Percentiles rank a stretch among this genome's conserved stretches.
Evolutionary conservation across 23 tunicate genomes (phyloP).

Genomic region (Trididemnum clinides): DNA sequence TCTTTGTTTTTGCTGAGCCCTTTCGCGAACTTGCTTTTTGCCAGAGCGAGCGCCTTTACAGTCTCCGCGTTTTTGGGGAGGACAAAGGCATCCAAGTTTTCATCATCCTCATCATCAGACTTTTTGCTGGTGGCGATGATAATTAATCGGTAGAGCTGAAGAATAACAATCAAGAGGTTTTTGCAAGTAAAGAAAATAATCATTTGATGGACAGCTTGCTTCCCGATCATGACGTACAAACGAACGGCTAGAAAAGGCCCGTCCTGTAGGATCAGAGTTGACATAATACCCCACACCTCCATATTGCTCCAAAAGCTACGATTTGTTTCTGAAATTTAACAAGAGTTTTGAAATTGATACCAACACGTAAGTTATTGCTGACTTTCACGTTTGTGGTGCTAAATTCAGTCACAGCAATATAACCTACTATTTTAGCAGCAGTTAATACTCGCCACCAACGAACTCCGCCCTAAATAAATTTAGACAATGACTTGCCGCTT

Average conservation of each 20-base stretch:
- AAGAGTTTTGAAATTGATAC: too few relatives aligned
- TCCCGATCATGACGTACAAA: conserved; percentile 88
- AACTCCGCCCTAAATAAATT: too few relatives aligned
- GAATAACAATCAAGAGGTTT: conserved; percentile 80
- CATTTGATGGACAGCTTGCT: conserved; percentile 90
- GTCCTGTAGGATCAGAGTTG: conserved; percentile 94
- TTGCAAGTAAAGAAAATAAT: conserved; percentile 95
- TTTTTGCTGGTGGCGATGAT: conserved; percentile 56
- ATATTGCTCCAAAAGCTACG: conserved; percentile 62
- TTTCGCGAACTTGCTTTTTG: conserved; percentile 16
- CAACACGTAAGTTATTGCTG: too few relatives aligned
- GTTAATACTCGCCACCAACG: too few relatives aligned
- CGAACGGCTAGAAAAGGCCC: conserved; percentile 95
- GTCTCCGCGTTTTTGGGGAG: conserved; percentile 9
- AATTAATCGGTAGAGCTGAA: conserved; percentile 77
- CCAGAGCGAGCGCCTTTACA: conserved; percentile 51
- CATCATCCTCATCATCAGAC: conserved; percentile 60
- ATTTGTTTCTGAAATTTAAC: conserved; percentile 20
- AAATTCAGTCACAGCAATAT: too few relatives aligned
- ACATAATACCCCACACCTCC: conserved; percentile 96
- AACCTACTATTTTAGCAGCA: too few relatives aligned
- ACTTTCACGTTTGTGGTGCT: too few relatives aligned
- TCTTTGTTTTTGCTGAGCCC: neutral
- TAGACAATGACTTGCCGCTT: too few relatives aligned
- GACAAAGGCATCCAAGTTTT: neutral